Evolutionary conservation across 2,797 vertebrate species (phyloP).

Genomic region (Dryobates pubescens): DNA sequence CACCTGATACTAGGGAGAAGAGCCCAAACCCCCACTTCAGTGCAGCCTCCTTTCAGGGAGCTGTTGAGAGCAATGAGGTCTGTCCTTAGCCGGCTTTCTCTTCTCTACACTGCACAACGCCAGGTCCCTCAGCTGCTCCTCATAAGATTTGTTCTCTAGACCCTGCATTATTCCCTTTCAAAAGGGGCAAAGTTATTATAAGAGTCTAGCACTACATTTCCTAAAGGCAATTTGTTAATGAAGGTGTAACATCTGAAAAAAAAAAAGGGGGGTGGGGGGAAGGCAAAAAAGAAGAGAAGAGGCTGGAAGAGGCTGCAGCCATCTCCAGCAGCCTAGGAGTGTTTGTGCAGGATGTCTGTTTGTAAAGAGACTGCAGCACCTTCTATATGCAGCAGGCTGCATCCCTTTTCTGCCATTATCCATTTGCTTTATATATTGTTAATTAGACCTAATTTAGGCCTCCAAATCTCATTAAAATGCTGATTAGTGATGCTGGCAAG

Average conservation of each 20-base stretch:
- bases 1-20: too few species aligned
- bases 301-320: too few species aligned
- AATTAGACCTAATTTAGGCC: slow-evolving; percentile 75
- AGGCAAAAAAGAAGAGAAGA: too few species aligned
- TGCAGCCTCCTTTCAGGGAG: too few species aligned
- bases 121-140: too few species aligned
- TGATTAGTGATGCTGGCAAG: slow-evolving; percentile 69
- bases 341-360: slow-evolving; percentile 53
- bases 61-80: too few species aligned
- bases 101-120: too few species aligned
- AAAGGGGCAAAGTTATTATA: background rate
- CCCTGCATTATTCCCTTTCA: background rate
- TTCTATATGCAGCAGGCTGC: slow-evolving; percentile 19
- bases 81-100: too few species aligned
- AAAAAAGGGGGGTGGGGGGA: too few species aligned
- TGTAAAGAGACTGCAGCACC: slow-evolving; percentile 32
- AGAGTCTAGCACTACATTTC: background rate
- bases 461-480: slow-evolving; percentile 75
- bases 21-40: too few species aligned
- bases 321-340: slow-evolving; percentile 7
- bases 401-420: slow-evolving; percentile 42
- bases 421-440: slow-evolving; percentile 72
- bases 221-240: slow-evolving; percentile 28
- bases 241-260: background rate
- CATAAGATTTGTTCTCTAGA: too few species aligned